Evolutionary conservation across 2,113 vertebrate genomes (phyloP).

Genomic region (Nerophis ophidion): DNA sequence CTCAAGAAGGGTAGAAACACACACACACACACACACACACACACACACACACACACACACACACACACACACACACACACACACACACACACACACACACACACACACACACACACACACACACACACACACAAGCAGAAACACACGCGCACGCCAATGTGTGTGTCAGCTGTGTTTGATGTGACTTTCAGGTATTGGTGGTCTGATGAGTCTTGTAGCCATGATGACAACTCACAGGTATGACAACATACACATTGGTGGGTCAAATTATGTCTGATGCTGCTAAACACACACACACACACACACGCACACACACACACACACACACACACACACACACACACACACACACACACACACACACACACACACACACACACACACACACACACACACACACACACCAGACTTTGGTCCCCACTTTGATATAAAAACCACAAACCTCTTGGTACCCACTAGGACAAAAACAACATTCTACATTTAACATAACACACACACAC

Average conservation of each 20-base stretch:
- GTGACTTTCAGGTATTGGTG: slow-evolving; percentile 67
- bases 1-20: background rate
- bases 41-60: slow-evolving; percentile 4
- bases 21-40: background rate
- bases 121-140: slow-evolving; percentile 3
- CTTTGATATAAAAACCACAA: too few species aligned
- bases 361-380: slow-evolving; percentile 2
- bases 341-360: background rate
- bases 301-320: background rate
- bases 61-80: background rate
- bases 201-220: slow-evolving; percentile 72
- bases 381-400: too few species aligned
- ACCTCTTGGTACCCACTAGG: too few species aligned
- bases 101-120: background rate
- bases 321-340: background rate
- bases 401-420: too few species aligned
- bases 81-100: background rate
- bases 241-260: background rate
- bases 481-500: too few species aligned
- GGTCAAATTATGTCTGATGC: too few species aligned
- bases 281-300: background rate
- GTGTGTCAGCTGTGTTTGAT: background rate
- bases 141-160: background rate
- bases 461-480: too few species aligned
- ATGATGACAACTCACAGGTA: slow-evolving; percentile 84